Percentiles rank a stretch among this genome's conserved stretches.
phyloP scores from a whole-genome alignment of 2,797 vertebrate species.

The Leptatherina wallacei region DNA sequence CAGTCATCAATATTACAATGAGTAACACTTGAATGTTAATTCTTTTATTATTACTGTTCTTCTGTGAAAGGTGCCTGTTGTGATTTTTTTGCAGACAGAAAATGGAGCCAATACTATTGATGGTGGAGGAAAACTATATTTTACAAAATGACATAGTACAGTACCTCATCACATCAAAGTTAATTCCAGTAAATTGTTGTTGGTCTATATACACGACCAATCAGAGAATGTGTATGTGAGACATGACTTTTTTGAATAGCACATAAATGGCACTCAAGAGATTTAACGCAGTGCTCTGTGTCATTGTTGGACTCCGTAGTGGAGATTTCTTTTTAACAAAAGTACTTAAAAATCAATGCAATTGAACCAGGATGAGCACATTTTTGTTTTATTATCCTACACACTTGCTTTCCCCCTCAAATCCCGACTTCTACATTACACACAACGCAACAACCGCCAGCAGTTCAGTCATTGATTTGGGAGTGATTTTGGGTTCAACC shows the following conservation, averaged over 20 bases:
- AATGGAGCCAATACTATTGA: too few species aligned
- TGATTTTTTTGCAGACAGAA: too few species aligned
- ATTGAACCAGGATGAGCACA: not conserved
- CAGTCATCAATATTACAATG: too few species aligned
- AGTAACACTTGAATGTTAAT: not conserved
- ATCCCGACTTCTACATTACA: not conserved
- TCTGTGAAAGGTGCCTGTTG: too few species aligned
- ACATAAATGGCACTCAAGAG: not conserved
- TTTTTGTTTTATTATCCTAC: not conserved
- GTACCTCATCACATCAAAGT: not conserved
- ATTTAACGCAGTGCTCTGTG: not conserved
- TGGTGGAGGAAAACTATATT: too few species aligned
- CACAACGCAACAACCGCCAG: constrained; percentile 6
- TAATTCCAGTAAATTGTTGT: not conserved
- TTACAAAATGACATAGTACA: too few species aligned
- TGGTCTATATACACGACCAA: not conserved
- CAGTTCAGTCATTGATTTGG: constrained; percentile 11
- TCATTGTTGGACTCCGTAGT: not conserved
- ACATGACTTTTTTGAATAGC: not conserved
- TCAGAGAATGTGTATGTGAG: not conserved
- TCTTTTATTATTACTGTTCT: too few species aligned
- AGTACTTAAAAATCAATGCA: not conserved
- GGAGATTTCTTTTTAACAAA: not conserved
- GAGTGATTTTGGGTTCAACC: constrained; percentile 15
- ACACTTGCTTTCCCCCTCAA: not conserved